These are phyloP conservation scores for Silurus glanis DNA, from an alignment of 2,113 vertebrate species.

Conservation along the genomic window DNA sequence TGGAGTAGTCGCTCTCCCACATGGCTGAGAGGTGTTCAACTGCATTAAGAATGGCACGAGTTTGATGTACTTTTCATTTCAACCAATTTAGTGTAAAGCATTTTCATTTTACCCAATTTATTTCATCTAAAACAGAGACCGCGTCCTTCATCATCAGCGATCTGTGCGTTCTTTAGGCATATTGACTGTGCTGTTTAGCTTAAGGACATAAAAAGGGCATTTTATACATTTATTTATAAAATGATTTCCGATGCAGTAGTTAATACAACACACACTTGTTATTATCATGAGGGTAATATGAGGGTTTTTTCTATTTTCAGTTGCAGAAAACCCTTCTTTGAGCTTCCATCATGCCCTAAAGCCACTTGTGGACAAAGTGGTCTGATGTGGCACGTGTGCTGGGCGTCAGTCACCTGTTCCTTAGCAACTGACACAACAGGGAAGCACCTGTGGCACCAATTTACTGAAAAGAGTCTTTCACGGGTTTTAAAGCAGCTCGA, in stretches of 20 bases:
- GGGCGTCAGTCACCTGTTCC: conserved; percentile 75
- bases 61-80: neutral
- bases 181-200: neutral
- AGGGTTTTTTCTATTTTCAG: conserved; percentile 8
- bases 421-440: conserved; percentile 77
- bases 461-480: conserved; percentile 50
- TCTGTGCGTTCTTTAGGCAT: neutral
- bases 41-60: neutral
- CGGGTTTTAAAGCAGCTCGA: conserved; percentile 40
- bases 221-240: neutral
- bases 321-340: conserved; percentile 28
- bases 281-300: neutral
- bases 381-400: conserved; percentile 71
- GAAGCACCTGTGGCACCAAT: conserved; percentile 76
- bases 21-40: neutral
- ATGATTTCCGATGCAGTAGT: neutral
- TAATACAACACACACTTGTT: neutral
- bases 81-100: conserved; percentile 4
- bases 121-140: conserved; percentile 6
- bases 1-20: neutral
- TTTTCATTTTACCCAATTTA: conserved; percentile 28
- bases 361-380: conserved; percentile 68
- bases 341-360: conserved; percentile 37
- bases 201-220: conserved; percentile 15
- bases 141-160: neutral